A percentile compares a stretch with the other conserved stretches of the same genome.
Evolutionary conservation across 2,113 vertebrate genomes (phyloP).

Genomic region (Nibea coibor): DNA sequence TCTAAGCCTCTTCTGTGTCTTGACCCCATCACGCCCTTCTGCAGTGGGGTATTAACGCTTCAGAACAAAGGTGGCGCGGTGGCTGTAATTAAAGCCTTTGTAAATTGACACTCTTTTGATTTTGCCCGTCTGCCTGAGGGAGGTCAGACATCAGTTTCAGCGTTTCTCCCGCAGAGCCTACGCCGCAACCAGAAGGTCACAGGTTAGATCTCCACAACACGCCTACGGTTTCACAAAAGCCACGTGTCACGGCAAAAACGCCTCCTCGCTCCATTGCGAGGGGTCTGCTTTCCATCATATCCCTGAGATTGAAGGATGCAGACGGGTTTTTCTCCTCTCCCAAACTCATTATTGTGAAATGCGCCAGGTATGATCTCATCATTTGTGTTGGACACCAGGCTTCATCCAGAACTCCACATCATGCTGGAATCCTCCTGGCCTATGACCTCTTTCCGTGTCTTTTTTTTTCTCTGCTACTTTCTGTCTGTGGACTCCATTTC

Average conservation of each 20-base stretch:
- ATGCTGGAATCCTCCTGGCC: slow-evolving; percentile 44
- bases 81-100: slow-evolving; percentile 18
- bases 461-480: slow-evolving; percentile 17
- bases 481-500: slow-evolving; percentile 26
- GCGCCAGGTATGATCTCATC: slow-evolving; percentile 64
- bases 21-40: not conserved
- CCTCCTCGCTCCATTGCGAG: not conserved
- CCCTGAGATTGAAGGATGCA: slow-evolving; percentile 22
- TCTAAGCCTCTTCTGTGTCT: not conserved
- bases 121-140: not conserved
- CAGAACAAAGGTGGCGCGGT: not conserved
- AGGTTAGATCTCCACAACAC: slow-evolving; percentile 23
- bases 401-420: slow-evolving; percentile 34
- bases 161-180: not conserved
- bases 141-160: not conserved
- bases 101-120: not conserved
- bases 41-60: not conserved
- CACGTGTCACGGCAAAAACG: slow-evolving; percentile 23
- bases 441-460: slow-evolving; percentile 59
- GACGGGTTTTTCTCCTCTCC: slow-evolving; percentile 4
- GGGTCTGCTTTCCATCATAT: slow-evolving; percentile 44
- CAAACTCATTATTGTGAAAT: slow-evolving; percentile 25
- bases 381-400: slow-evolving; percentile 42
- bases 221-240: slow-evolving; percentile 14
- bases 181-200: slow-evolving; percentile 9